A percentile compares a stretch with the other conserved stretches of the same genome.
Conservation (phyloP, 2,113 vertebrate genomes). For the Pteruthius melanotis region DNA sequence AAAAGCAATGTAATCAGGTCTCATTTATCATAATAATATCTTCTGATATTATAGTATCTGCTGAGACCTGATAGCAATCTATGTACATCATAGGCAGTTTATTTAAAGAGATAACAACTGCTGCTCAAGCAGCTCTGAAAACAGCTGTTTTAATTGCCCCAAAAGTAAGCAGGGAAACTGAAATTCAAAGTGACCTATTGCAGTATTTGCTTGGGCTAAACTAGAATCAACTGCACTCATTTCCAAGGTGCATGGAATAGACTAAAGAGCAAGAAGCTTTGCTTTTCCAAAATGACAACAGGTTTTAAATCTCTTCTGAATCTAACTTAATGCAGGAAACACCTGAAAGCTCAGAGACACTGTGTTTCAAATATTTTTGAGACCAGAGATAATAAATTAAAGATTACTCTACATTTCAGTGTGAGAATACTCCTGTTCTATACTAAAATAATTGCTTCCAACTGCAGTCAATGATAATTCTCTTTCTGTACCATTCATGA, state of each 20-base stretch:
- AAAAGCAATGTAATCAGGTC: constrained; percentile 76
- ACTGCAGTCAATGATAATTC: neutral
- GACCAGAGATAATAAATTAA: neutral
- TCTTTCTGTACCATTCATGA: neutral
- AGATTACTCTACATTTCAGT: neutral
- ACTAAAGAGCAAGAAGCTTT: constrained; percentile 55
- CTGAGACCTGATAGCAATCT: constrained; percentile 61
- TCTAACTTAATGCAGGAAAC: neutral
- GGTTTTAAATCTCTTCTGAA: constrained; percentile 29
- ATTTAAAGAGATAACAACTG: constrained; percentile 63
- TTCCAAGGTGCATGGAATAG: neutral
- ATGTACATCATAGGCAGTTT: constrained; percentile 55
- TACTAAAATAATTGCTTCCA: neutral
- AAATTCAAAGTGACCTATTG: constrained; percentile 44
- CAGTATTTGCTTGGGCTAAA: constrained; percentile 30
- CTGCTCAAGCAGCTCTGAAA: constrained; percentile 48
- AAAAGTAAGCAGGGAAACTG: constrained; percentile 43
- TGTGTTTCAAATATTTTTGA: neutral
- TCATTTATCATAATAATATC: constrained; percentile 76
- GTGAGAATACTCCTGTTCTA: neutral
- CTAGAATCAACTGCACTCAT: neutral
- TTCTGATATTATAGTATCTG: constrained; percentile 70
- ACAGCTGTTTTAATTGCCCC: constrained; percentile 61
- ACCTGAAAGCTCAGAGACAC: neutral
- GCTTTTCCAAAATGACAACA: constrained; percentile 35